Evolutionary conservation across 2,113 vertebrate species (phyloP).

Genomic region (Syngnathus floridae): DNA sequence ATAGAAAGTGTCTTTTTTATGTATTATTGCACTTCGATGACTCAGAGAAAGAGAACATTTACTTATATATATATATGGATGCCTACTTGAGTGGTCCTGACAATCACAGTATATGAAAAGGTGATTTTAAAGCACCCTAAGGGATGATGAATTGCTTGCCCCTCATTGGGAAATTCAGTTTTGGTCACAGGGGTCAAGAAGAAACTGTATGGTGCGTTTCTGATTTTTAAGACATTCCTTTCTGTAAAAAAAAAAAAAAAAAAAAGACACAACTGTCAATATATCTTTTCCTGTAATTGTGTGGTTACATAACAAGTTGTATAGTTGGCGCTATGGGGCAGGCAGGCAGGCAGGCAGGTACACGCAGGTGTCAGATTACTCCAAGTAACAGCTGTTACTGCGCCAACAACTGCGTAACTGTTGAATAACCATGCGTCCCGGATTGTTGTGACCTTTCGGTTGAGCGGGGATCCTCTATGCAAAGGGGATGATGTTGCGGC

Average conservation of each 20-base stretch:
- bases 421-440: not conserved
- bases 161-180: not conserved
- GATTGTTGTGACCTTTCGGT: not conserved
- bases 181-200: not conserved
- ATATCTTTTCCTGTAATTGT: not conserved
- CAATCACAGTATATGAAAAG: not conserved
- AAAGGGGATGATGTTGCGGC: not conserved
- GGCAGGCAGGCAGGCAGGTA: not conserved
- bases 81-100: not conserved
- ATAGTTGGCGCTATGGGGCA: not conserved
- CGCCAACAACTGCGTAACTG: not conserved
- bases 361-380: not conserved
- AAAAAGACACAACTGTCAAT: not conserved
- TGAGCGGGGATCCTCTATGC: not conserved
- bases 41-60: not conserved
- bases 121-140: not conserved
- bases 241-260: not conserved
- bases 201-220: not conserved
- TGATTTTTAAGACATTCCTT: not conserved
- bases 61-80: not conserved
- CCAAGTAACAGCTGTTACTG: not conserved
- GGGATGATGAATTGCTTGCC: not conserved
- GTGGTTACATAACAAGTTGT: not conserved
- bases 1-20: not conserved
- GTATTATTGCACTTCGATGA: not conserved